phyloP scores from a whole-genome alignment of 30 jellyfish, hydroid and myxozoan species.

The Aurelia aurita region DNA sequence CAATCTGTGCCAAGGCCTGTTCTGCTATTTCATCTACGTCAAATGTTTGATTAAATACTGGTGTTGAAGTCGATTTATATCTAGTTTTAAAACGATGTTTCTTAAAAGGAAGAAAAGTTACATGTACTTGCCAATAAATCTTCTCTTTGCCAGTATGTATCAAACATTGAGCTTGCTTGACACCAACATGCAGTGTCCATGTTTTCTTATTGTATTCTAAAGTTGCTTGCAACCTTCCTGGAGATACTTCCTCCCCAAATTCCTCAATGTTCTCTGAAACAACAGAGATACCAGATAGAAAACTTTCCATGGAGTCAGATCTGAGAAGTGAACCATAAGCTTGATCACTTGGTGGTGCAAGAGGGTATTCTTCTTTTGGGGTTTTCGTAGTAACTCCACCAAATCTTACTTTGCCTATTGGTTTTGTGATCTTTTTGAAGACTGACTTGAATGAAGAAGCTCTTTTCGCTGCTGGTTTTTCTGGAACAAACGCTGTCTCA shows the following conservation, averaged over 20 bases:
- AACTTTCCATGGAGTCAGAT: slow-evolving; percentile 96
- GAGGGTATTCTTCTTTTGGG: slow-evolving; percentile 49
- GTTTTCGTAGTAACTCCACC: slow-evolving; percentile 75
- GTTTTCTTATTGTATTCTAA: slow-evolving; percentile 76
- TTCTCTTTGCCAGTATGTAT: slow-evolving; percentile 79
- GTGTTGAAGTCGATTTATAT: slow-evolving; percentile 96
- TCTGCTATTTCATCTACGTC: slow-evolving; percentile 89
- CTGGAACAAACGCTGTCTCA: slow-evolving; percentile 64
- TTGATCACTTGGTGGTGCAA: slow-evolving; percentile 46
- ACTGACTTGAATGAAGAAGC: slow-evolving; percentile 75
- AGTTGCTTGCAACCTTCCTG: slow-evolving; percentile 89
- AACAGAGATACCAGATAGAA: slow-evolving; percentile 85
- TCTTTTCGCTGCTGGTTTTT: slow-evolving; percentile 45
- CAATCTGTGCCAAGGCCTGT: slow-evolving; percentile 90
- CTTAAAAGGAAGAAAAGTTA: slow-evolving; percentile 90
- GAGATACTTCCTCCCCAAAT: slow-evolving; percentile 94
- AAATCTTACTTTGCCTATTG: slow-evolving; percentile 89
- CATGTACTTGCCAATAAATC: slow-evolving; percentile 97
- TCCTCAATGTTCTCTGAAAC: slow-evolving; percentile 90
- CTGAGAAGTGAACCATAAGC: slow-evolving; percentile 57
- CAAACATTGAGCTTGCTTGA: slow-evolving; percentile 94
- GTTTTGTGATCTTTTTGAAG: slow-evolving; percentile 78
- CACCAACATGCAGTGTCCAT: slow-evolving; percentile 92
- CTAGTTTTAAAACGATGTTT: slow-evolving; percentile 90
- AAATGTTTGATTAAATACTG: slow-evolving; percentile 90